Evolutionary conservation across 2,113 vertebrate species (phyloP), one percentile per base, ranked within the genome.

Genomic region (Odontophorus gujanensis): DNA sequence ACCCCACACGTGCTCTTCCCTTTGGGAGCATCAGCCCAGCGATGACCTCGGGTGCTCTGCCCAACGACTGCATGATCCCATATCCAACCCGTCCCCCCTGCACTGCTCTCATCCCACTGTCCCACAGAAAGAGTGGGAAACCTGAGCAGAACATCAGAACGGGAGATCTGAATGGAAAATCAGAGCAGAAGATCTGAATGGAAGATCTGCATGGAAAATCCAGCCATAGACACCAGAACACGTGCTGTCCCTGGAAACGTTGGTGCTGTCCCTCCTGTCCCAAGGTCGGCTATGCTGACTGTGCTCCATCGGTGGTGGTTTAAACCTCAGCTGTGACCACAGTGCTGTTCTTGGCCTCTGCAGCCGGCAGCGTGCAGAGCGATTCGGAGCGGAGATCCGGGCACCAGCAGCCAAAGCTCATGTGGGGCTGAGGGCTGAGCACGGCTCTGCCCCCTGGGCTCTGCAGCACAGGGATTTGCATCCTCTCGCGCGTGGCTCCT

Each of bases 61-160:
- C n/a, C 59, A 45, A 47, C 48, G 11, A 24, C 61, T 34, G 45
- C 11, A 25, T 18, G 2, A 16, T 19, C 67, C 63, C 55, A 7
- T 2, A 8, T 1, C 62, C 69, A 38, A 13, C 14, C 24, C 2
- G 4, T 1, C 65, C 38, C 48, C n/a, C 13, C 10, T 2, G 1
- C 14, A 25, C 26, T 8, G 48, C 61, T 40, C 26, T 15, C 18
- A 6, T 12, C 63, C 43, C 59, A 14, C 43, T n/a, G 3, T 51
- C n/a, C 48, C 26, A 28, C 26, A 62, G 40, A 65, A 22, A 77
- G 50, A 26, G 14, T 26, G 25, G 50, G 50, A 51, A 26, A 51
- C 26, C 50, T 15, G 25, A 51, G 50, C 7, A 7, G 50, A 26
- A 51, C 14, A 26, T 51, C 25, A 5, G 13, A 51, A 51, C 8